Evolutionary conservation across 2,888 invertebrate genomes (phyloP), one percentile per base, ranked within the genome.

Genomic region (Mythimna impura): DNA sequence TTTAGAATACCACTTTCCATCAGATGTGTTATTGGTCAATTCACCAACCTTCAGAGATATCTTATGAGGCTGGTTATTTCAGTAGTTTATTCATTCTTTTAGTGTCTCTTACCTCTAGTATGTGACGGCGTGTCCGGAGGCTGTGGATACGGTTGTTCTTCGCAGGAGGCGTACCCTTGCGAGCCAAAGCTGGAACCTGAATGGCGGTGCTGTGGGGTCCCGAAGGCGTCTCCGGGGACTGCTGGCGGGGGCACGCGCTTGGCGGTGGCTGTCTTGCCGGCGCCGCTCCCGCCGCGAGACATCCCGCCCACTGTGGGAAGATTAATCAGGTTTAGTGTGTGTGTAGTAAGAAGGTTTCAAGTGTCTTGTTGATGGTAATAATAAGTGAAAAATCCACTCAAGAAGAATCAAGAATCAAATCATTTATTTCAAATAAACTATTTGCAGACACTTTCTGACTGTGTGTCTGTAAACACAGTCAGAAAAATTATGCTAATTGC

Each of bases 191-290:
- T 98, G 93, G 98, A 97, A 73, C 98, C 98, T 66, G 98, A 98
- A 94, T 98, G 98, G 76, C 98, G 97, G 94, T 98, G 96, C 89
- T 96, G 96, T 5, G 96, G 96, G 14, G 94, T 94, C 34, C 93
- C 95, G 88, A 96, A 97, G 84, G 97, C 97, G 93, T 98, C 97
- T 87, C 98, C 97, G 65, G 98, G 98, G 85, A 98, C 98, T 69
- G 98, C 98, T 61, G 98, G 98, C 89, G 99, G 99, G 88, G 98
- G 98, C 92, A 99, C 98, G 96, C 98, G 98, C 96, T 99, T 99
- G 91, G 98, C 98, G 96, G 98, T 98, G 93, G 98, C 97, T 94
- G 98, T 97, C 95, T 95, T 95, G 89, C 98, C 97, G 95, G 98
- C 97, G 83, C 94, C 95, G 90, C 92, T 91, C 88, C 95, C 96